A percentile compares a stretch with the other conserved stretches of the same genome.
These are phyloP conservation scores for Syngnathus acus DNA, from an alignment of 2,797 vertebrate species.

Conservation along the genomic window DNA sequence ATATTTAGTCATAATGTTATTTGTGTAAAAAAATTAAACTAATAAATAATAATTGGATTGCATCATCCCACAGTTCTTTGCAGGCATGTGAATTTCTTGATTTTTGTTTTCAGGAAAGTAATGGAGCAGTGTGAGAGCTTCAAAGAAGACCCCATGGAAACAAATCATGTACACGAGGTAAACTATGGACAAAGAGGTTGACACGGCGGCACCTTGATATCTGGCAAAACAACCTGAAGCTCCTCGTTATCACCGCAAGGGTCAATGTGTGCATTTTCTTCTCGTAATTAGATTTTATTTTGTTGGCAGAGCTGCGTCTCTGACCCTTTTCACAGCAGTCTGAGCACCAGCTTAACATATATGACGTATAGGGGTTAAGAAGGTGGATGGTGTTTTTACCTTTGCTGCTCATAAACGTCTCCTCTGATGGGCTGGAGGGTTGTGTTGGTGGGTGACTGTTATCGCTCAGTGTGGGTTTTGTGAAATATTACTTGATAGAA, in stretches of 20 bases:
- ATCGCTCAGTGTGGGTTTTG: conserved; percentile 24
- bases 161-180: conserved; percentile 74
- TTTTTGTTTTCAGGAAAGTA: conserved; percentile 78
- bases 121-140: conserved; percentile 92
- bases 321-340: conserved; percentile 35
- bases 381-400: conserved; percentile 46
- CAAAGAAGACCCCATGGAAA: conserved; percentile 96
- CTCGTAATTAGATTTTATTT: conserved; percentile 19
- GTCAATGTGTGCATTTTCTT: conserved; percentile 40
- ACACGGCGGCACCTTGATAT: conserved; percentile 14
- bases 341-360: conserved; percentile 28
- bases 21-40: no score
- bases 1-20: no score
- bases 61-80: neutral
- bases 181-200: conserved; percentile 65
- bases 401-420: conserved; percentile 57
- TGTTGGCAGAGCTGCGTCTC: conserved; percentile 48
- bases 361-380: conserved; percentile 41
- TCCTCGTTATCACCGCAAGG: conserved; percentile 45
- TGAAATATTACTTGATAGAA: conserved; percentile 25
- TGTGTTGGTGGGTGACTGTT: conserved; percentile 18
- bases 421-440: conserved; percentile 27
- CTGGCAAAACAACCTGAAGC: conserved; percentile 28
- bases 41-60: neutral
- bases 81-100: neutral